Evolutionary conservation across 2,888 invertebrate genomes (phyloP), one percentile per base, ranked within the genome.

Genomic region (Graphium colonna): DNA sequence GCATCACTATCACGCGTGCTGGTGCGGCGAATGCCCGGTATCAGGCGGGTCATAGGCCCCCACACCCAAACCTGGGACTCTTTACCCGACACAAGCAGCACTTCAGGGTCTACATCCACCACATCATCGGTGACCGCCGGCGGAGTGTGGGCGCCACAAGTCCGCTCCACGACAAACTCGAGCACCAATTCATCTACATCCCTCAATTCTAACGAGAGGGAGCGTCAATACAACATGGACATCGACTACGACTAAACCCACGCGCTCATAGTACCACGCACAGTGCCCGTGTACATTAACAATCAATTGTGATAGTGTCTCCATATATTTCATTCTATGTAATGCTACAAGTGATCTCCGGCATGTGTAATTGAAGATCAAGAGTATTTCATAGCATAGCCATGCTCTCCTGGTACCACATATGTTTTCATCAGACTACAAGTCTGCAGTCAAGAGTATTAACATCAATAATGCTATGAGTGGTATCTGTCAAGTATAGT

Each of bases 221-320:
- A 74, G 60, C 70, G 68, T 46, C 76, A 79, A 62, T 82, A 82
- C 74, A 82, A 88, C 71, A 88, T 88, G 81, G 90, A 90, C 74
- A 81, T 90, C 48, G 90, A 90, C 70, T 89, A 73, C 68, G 88
- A 88, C 61, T 88, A 87, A 21, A 21, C 21, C 5, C 21, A 41
- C 31, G 28, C 17, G 40, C 16, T 41, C 40, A 38, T 40, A 39
- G 39, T 40, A 28, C 13, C 47, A 13, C 47, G 15, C 41, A 21
- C 36, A 43, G 15, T 21, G 21, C 21, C 21, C 21, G 21, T 21
- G 21, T 21, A 21, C 21, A 21, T 2, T 21, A 21, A 21, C 21
- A 21, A 21, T 21, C 21, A 21, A 21, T 3, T 3, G 21, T 21
- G 21, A 21, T 21, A 21, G 21, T 21, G 21, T 21, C 5, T 21